phyloP scores from a whole-genome alignment of 2,113 vertebrate genomes.

The Albula goreensis region DNA sequence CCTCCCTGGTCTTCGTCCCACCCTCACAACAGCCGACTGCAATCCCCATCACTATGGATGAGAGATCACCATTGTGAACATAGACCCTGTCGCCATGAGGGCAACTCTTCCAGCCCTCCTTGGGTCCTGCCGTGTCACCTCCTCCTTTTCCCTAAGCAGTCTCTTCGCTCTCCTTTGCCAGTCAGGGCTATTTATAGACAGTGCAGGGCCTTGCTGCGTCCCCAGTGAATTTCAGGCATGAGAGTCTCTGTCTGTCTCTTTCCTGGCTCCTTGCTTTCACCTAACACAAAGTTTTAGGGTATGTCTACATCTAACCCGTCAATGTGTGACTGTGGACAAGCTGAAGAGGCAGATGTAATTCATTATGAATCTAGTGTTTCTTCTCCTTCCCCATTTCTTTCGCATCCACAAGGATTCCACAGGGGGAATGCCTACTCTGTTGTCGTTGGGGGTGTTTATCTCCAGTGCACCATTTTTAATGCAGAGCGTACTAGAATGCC shows the following conservation, averaged over 20 bases:
- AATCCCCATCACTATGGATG: neutral
- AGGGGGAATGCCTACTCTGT: neutral
- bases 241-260: neutral
- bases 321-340: neutral
- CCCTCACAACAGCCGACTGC: neutral
- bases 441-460: neutral
- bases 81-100: neutral
- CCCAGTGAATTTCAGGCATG: neutral
- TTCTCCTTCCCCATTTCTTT: no score
- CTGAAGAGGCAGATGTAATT: neutral
- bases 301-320: neutral
- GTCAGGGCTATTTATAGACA: constrained; percentile 11
- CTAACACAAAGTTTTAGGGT: neutral
- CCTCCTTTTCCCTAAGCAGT: neutral
- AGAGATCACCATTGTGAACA: neutral
- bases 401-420: neutral
- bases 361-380: neutral
- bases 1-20: neutral
- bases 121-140: neutral
- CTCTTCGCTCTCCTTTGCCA: neutral
- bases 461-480: neutral
- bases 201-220: neutral
- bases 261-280: neutral
- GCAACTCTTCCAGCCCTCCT: neutral
- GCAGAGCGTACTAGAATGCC: neutral